Percentiles rank a stretch among this genome's conserved stretches.
phyloP scores from a whole-genome alignment of 2,888 invertebrate genomes.

The Conistra vaccinii region DNA sequence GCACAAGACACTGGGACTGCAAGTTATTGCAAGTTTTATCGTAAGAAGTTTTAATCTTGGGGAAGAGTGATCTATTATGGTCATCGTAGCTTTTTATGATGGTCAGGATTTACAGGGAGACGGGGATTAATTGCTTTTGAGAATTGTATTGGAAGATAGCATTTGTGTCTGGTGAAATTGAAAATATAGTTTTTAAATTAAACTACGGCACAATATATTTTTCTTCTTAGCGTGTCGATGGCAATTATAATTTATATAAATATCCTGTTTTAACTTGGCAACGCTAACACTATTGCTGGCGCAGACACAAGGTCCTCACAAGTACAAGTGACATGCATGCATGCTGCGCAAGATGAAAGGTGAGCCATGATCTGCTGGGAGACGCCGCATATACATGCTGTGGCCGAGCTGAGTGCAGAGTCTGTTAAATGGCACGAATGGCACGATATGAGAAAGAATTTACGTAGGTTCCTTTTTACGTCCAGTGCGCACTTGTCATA shows the following conservation, averaged over 20 bases:
- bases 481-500: not conserved
- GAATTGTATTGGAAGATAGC: not conserved
- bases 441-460: not conserved
- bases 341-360: too few relatives aligned
- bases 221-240: too few relatives aligned
- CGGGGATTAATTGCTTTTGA: constrained; percentile 40
- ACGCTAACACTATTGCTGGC: too few relatives aligned
- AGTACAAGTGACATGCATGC: too few relatives aligned
- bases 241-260: too few relatives aligned
- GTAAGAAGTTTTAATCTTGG: constrained; percentile 58
- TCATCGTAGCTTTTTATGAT: constrained; percentile 45
- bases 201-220: not conserved
- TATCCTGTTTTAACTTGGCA: too few relatives aligned
- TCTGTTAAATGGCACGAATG: too few relatives aligned
- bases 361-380: too few relatives aligned
- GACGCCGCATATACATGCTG: too few relatives aligned
- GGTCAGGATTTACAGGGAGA: constrained; percentile 17
- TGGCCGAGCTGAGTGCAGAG: too few relatives aligned
- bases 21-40: constrained; percentile 54
- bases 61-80: constrained; percentile 54
- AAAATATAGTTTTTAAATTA: not conserved
- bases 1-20: constrained; percentile 44
- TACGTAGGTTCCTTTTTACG: not conserved
- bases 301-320: too few relatives aligned
- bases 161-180: not conserved